A percentile compares a stretch with the other conserved stretches of the same genome.
Evolutionary conservation across 2,888 invertebrate species (phyloP).

Genomic region (Stenodema calcarata): DNA sequence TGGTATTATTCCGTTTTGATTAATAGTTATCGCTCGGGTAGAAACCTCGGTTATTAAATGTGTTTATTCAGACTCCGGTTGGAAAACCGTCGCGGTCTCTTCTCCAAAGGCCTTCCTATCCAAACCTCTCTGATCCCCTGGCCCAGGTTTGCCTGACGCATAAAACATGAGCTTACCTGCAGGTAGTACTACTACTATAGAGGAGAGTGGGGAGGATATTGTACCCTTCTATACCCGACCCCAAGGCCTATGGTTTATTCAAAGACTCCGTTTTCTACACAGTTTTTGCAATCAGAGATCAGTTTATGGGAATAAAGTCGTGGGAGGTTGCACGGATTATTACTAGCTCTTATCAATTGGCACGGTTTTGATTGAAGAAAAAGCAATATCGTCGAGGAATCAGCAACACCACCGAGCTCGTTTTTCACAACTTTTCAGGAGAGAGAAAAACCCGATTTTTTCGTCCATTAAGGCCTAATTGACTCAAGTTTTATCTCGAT

Average conservation of each 20-base stretch:
- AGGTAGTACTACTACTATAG: background rate
- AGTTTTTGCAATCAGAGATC: no score
- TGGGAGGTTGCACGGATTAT: no score
- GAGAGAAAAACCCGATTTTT: no score
- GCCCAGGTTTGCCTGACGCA: slow-evolving; percentile 5
- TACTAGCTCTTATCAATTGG: no score
- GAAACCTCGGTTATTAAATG: slow-evolving; percentile 34
- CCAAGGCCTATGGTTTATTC: slow-evolving; percentile 1
- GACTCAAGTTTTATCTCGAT: no score
- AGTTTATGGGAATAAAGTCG: no score
- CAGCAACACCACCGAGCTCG: no score
- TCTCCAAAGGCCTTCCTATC: background rate
- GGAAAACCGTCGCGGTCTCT: background rate
- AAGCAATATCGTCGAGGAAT: no score
- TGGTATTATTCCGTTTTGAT: slow-evolving; percentile 29
- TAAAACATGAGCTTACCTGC: slow-evolving; percentile 20
- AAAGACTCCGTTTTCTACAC: background rate
- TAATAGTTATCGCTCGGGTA: slow-evolving; percentile 29
- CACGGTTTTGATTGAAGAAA: no score
- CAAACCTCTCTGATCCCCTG: background rate
- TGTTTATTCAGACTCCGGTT: slow-evolving; percentile 28
- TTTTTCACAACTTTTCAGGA: no score
- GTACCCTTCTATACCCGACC: background rate
- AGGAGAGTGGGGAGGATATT: background rate
- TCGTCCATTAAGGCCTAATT: no score